Conservation (phyloP, 1,140 invertebrate genomes). For the Oryctes rhinoceros region DNA sequence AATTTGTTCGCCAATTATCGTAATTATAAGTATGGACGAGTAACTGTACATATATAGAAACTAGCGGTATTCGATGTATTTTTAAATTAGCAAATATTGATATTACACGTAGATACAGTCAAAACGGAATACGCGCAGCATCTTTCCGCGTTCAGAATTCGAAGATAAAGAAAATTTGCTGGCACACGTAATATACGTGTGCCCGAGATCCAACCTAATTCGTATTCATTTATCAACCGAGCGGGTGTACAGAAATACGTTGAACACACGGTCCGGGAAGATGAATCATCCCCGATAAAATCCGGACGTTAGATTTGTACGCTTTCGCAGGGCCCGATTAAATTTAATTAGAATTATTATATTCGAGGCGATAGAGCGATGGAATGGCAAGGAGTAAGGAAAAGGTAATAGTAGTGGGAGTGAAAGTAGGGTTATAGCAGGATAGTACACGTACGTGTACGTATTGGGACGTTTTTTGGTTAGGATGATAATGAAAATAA, state of each 20-base stretch:
- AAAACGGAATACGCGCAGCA: not conserved
- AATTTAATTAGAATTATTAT: constrained; percentile 38
- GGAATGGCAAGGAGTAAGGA: not conserved
- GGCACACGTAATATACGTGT: not conserved
- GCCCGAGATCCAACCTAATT: constrained; percentile 8
- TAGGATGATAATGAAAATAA: too few relatives aligned
- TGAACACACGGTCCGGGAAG: constrained; percentile 19
- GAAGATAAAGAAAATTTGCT: not conserved
- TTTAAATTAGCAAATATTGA: not conserved
- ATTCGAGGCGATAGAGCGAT: not conserved
- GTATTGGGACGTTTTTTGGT: too few relatives aligned
- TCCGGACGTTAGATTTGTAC: constrained; percentile 30
- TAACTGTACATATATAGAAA: too few relatives aligned
- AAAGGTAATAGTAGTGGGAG: not conserved
- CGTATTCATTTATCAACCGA: constrained; percentile 29
- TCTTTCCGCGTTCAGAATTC: not conserved
- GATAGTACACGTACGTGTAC: too few relatives aligned
- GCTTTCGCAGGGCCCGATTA: constrained; percentile 18
- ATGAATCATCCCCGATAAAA: constrained; percentile 33
- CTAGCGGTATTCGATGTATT: not conserved
- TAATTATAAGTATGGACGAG: too few relatives aligned
- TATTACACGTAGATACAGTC: not conserved
- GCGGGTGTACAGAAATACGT: constrained; percentile 1
- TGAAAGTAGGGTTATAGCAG: not conserved
- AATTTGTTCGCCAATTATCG: too few relatives aligned